Evolutionary conservation across 2,888 invertebrate genomes (phyloP).

Genomic region (Silvanus unidentatus): DNA sequence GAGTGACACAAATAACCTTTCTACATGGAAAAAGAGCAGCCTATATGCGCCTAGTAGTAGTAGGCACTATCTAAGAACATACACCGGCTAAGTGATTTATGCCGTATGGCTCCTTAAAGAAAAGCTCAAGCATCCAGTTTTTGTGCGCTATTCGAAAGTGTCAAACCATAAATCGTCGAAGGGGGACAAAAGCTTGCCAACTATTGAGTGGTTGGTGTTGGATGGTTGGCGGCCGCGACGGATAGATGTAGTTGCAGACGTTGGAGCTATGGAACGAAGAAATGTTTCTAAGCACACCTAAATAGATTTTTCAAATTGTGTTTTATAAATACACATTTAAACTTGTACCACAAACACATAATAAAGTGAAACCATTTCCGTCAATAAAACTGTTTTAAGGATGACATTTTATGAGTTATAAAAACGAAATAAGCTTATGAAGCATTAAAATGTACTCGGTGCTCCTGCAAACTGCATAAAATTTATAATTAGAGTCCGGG

Average conservation of each 20-base stretch:
- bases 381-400: conserved; percentile 1
- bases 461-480: not conserved
- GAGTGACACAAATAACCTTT: conserved; percentile 46
- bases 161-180: conserved; percentile 45
- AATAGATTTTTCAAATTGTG: too few species aligned
- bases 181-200: not conserved
- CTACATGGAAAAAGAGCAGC: conserved; percentile 16
- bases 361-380: conserved; percentile 1
- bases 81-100: conserved; percentile 43
- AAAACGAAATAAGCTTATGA: conserved; percentile 1
- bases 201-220: too few species aligned
- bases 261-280: too few species aligned
- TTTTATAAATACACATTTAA: too few species aligned
- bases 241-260: conserved; percentile 10
- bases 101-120: conserved; percentile 44
- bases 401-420: conserved; percentile 1
- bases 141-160: conserved; percentile 45
- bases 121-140: conserved; percentile 46
- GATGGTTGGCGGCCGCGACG: conserved; percentile 1
- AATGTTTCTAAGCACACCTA: too few species aligned
- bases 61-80: conserved; percentile 24
- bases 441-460: not conserved
- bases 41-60: not conserved
- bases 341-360: too few species aligned
- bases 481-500: not conserved